phyloP scores from a whole-genome alignment of 2,797 vertebrate species.

The Glyptemys insculpta region DNA sequence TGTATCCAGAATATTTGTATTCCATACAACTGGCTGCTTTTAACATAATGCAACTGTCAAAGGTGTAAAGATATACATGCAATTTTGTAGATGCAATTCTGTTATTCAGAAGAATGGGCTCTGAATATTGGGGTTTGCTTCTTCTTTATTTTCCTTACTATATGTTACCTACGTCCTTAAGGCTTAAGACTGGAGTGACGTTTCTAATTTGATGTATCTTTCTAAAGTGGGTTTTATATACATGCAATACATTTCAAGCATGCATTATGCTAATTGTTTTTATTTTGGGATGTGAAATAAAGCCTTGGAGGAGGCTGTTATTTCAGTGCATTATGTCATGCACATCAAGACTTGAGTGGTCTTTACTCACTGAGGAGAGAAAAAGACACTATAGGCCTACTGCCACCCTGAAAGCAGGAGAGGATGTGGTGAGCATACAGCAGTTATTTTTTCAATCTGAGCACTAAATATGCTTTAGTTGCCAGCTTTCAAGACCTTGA shows the following conservation, averaged over 20 bases:
- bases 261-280: constrained; percentile 13
- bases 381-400: neutral
- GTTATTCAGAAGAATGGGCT: neutral
- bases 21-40: neutral
- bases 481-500: constrained; percentile 43
- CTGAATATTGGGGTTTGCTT: neutral
- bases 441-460: neutral
- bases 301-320: neutral
- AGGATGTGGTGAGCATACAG: neutral
- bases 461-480: constrained; percentile 24
- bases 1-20: neutral
- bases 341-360: neutral
- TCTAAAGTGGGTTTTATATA: neutral
- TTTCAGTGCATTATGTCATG: neutral
- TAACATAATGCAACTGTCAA: neutral
- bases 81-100: neutral
- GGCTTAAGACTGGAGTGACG: neutral
- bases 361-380: neutral
- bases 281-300: neutral
- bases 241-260: neutral
- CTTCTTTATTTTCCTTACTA: neutral
- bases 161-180: neutral
- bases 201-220: neutral
- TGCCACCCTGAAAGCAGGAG: constrained; percentile 1
- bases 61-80: neutral